A percentile compares a stretch with the other conserved stretches of the same genome.
Conservation (phyloP, 2,113 vertebrate genomes). For the Dipodomys ordii region DNA sequence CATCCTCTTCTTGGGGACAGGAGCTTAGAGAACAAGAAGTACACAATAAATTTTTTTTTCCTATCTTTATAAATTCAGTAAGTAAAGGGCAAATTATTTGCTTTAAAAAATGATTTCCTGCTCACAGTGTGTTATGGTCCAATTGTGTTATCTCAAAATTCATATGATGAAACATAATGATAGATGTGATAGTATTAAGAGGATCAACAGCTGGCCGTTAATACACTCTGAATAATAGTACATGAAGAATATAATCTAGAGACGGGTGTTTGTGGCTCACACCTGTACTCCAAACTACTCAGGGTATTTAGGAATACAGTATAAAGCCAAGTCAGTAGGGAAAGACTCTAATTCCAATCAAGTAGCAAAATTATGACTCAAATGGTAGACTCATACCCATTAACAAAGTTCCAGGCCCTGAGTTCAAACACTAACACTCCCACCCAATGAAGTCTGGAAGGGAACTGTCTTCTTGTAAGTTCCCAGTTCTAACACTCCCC, state of each 20-base stretch:
- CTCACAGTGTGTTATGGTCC: background rate
- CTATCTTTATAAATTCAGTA: background rate
- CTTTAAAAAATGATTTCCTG: background rate
- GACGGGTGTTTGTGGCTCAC: no score
- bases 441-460: background rate
- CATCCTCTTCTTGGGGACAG: background rate
- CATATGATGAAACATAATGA: background rate
- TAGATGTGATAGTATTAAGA: background rate
- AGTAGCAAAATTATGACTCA: no score
- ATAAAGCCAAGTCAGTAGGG: no score
- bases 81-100: slow-evolving; percentile 17
- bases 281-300: no score
- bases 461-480: background rate
- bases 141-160: background rate
- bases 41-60: slow-evolving; percentile 32
- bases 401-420: no score
- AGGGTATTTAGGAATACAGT: no score
- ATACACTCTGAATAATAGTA: background rate
- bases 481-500: background rate
- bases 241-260: background rate
- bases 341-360: no score
- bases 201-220: background rate
- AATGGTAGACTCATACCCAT: no score
- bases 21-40: slow-evolving; percentile 50
- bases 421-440: no score